Evolutionary conservation across 2,888 invertebrate species (phyloP).

Genomic region (Cheilosia pagana): DNA sequence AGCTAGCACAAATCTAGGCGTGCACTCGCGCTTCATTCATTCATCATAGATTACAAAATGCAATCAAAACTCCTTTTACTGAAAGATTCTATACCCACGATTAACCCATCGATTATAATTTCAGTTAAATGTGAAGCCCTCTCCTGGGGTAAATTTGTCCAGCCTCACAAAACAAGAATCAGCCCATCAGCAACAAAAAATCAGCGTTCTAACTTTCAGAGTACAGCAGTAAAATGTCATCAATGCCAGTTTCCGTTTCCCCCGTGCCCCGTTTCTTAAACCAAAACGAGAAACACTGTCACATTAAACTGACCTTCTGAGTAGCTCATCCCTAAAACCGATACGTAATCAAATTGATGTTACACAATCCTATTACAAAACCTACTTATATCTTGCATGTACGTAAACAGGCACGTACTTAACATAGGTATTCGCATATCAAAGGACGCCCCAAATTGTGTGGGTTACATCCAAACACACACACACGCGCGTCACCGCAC

Average conservation of each 20-base stretch:
- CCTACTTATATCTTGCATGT: conserved; percentile 2
- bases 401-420: neutral
- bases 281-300: neutral
- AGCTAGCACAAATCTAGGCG: too few species aligned
- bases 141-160: too few species aligned
- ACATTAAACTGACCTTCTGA: conserved; percentile 25
- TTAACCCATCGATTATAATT: too few species aligned
- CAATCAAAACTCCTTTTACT: too few species aligned
- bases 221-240: too few species aligned
- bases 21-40: too few species aligned
- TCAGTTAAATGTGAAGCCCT: too few species aligned
- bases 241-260: neutral
- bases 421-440: neutral
- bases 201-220: too few species aligned
- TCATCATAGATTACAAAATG: too few species aligned
- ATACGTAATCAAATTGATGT: conserved; percentile 26
- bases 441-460: neutral
- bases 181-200: too few species aligned
- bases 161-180: too few species aligned
- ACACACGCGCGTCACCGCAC: neutral
- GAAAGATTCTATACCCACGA: too few species aligned
- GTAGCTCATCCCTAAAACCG: conserved; percentile 32
- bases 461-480: neutral
- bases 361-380: conserved; percentile 29
- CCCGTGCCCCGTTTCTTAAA: neutral